These are phyloP conservation scores for Thalassaphorura encarpata DNA, from an alignment of 1,140 invertebrate genomes.

Conservation along the genomic window DNA sequence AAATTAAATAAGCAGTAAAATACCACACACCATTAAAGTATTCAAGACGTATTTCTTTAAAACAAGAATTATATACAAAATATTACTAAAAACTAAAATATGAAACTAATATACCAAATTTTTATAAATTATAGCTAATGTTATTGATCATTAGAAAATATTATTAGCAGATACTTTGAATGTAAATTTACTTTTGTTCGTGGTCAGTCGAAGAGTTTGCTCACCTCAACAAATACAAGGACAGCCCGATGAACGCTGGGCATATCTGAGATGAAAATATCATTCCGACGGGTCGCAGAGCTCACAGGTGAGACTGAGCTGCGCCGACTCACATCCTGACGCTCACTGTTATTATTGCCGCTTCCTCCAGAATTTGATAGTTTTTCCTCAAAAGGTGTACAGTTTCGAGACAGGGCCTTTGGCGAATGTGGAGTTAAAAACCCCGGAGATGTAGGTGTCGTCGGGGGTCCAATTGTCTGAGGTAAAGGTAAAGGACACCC, in stretches of 20 bases:
- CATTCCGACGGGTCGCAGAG: slow-evolving; percentile 35
- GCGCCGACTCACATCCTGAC: slow-evolving; percentile 34
- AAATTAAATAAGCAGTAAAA: too few relatives aligned
- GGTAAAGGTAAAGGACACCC: slow-evolving; percentile 31
- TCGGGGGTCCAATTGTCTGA: slow-evolving; percentile 22
- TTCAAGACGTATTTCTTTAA: too few relatives aligned
- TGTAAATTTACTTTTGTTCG: too few relatives aligned
- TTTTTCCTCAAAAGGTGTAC: slow-evolving; percentile 22
- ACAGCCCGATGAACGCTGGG: slow-evolving; percentile 41
- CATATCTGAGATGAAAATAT: slow-evolving; percentile 36
- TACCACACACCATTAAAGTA: too few relatives aligned
- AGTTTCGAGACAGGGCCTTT: slow-evolving; percentile 14
- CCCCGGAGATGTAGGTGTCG: slow-evolving; percentile 16
- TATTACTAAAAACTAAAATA: background rate
- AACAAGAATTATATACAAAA: slow-evolving; percentile 1
- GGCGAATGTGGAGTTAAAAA: slow-evolving; percentile 30
- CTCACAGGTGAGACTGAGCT: slow-evolving; percentile 40
- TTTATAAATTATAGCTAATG: too few relatives aligned
- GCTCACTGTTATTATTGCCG: slow-evolving; percentile 20
- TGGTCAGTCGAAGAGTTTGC: too few relatives aligned
- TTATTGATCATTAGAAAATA: too few relatives aligned
- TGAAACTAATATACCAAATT: too few relatives aligned
- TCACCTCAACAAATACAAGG: slow-evolving; percentile 42
- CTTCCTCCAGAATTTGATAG: slow-evolving; percentile 4
- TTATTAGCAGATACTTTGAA: too few relatives aligned